Evolutionary conservation across 2,888 invertebrate genomes (phyloP).

Genomic region (Drosophila limbata): DNA sequence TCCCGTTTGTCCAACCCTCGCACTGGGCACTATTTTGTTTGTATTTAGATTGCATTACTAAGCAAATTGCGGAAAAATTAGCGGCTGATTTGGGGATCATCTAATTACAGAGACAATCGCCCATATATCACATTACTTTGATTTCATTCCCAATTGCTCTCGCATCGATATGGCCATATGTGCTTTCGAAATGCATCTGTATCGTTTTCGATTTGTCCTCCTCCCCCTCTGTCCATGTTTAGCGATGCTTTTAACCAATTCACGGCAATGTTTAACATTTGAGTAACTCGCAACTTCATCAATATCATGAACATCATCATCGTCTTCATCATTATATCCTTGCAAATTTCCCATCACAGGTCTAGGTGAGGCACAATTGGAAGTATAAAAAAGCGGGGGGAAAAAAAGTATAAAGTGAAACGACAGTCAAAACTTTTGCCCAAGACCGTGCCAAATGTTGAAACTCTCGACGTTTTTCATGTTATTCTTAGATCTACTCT

Average conservation of each 20-base stretch:
- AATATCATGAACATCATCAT: background rate
- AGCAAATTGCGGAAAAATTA: slow-evolving; percentile 86
- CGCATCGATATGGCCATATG: slow-evolving; percentile 57
- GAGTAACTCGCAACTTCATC: slow-evolving; percentile 8
- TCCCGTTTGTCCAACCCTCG: slow-evolving; percentile 44
- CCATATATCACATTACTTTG: slow-evolving; percentile 73
- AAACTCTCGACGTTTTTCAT: slow-evolving; percentile 27
- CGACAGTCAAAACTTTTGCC: slow-evolving; percentile 41
- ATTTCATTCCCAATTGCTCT: slow-evolving; percentile 35
- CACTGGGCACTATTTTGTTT: slow-evolving; percentile 67
- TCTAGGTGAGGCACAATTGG: background rate
- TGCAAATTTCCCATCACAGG: slow-evolving; percentile 40
- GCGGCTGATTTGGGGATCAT: slow-evolving; percentile 86
- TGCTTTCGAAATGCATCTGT: slow-evolving; percentile 64
- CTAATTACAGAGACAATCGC: slow-evolving; percentile 81
- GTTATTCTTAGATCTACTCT: slow-evolving; percentile 28
- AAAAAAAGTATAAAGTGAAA: slow-evolving; percentile 24
- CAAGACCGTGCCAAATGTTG: slow-evolving; percentile 23
- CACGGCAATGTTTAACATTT: slow-evolving; percentile 11
- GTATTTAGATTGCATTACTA: slow-evolving; percentile 85
- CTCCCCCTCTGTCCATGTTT: background rate
- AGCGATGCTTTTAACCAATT: slow-evolving; percentile 15
- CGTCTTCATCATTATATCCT: slow-evolving; percentile 20
- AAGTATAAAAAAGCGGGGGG: background rate
- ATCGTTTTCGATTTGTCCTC: slow-evolving; percentile 57